Evolutionary conservation across 2,888 invertebrate genomes (phyloP), one percentile per base, ranked within the genome.

Genomic region (Tinea semifulvella): DNA sequence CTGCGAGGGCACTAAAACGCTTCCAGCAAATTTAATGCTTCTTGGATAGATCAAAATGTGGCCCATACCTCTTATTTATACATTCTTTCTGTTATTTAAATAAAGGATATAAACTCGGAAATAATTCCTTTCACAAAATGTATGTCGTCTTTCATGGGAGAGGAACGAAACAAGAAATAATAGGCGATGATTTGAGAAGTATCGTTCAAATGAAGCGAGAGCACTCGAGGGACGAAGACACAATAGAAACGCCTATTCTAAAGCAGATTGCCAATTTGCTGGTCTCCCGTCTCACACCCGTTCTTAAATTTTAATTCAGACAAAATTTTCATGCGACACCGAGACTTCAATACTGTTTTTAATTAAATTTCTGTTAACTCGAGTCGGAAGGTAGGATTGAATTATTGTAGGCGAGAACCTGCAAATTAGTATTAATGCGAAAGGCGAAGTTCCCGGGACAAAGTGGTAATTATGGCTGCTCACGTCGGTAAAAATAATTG

Each of bases 321-420:
- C 8, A 13, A 43, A 43, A 43, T 31, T 28, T 31, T 48, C 46
- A 40, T 38, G 39, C 38, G 48, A 25, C 46, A 42, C 38, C 46
- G 44, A 46, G 31, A 43, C 43, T 43, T 43, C 43, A 43, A 43
- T 48, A 45, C 46, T 46, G 49, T 47, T 45, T 49, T 47, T 49
- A 49, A 51, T 49, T 47, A 46, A 58, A 63, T 63, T 61, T 56
- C 55, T 43, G 47, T 52, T 53, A 60, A 59, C 61, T 58, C 52
- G 53, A 53, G 58, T 53, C 49, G 51, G 58, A 58, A 57, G 56
- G 57, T 54, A 53, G 59, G 58, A 64, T 65, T 65, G 60, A 65
- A 64, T 65, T 66, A 65, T 65, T 60, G 57, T 59, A 59, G 59
- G 58, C 60, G 60, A 57, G 61, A 58, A 50, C 52, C 50, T 51